Conservation (phyloP, 64 coral and sea anemone genomes). For the Dendrophyllia cribrosa region DNA sequence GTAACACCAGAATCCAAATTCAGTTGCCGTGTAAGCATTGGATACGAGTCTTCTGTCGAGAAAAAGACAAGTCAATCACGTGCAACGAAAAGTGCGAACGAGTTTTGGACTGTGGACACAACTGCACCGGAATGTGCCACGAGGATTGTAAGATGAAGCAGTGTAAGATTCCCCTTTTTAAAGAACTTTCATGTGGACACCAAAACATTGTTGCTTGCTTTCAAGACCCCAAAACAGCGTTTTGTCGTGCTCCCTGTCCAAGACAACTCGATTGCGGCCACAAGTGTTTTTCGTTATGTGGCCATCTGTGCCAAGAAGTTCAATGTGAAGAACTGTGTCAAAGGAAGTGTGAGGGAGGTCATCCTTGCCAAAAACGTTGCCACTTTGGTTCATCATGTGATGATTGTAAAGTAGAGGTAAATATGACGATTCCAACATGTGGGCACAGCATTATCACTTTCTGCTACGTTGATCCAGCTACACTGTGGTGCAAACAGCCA, state of each 20-base stretch:
- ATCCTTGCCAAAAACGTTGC: conserved; percentile 27
- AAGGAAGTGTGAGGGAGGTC: conserved; percentile 22
- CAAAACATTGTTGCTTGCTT: conserved; percentile 34
- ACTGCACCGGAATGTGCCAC: conserved; percentile 31
- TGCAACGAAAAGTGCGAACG: conserved; percentile 9
- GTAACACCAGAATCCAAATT: neutral
- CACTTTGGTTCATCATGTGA: conserved; percentile 9
- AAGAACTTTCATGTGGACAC: conserved; percentile 61
- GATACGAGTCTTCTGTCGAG: conserved; percentile 1
- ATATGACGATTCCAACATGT: conserved; percentile 18
- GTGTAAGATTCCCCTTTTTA: neutral
- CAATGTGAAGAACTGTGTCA: conserved; percentile 4
- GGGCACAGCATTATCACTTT: neutral
- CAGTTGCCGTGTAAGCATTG: neutral
- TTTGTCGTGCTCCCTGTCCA: conserved; percentile 27
- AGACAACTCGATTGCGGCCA: conserved; percentile 51
- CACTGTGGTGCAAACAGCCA: neutral
- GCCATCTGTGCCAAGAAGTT: neutral
- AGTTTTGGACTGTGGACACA: conserved; percentile 56
- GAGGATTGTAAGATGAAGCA: conserved; percentile 12
- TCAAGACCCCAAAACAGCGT: neutral
- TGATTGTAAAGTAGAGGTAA: neutral
- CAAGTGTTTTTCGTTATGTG: conserved; percentile 24
- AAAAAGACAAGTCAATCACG: neutral
- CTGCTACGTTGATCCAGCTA: conserved; percentile 5